Evolutionary conservation across 2,113 vertebrate genomes (phyloP).

Genomic region (Myrmecophaga tridactyla): DNA sequence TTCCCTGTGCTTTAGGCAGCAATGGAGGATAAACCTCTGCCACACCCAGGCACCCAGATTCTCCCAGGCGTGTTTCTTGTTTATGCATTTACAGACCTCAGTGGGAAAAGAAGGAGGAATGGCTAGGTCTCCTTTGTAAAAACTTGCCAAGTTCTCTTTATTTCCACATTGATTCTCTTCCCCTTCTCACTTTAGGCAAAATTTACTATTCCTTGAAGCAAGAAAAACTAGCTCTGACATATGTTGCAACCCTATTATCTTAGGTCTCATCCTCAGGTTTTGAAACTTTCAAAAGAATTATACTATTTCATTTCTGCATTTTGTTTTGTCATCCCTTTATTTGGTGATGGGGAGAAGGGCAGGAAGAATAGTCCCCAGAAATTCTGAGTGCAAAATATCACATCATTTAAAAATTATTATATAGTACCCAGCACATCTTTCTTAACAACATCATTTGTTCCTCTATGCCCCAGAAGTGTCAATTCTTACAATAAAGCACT

Average conservation of each 20-base stretch:
- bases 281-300: not conserved
- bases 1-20: not conserved
- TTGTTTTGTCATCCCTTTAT: not conserved
- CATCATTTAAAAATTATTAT: not conserved
- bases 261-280: not conserved
- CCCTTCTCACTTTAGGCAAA: not conserved
- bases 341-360: not conserved
- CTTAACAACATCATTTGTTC: not conserved
- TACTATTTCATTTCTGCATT: not conserved
- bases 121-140: not conserved
- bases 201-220: not conserved
- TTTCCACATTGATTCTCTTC: not conserved
- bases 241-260: not conserved
- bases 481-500: not conserved
- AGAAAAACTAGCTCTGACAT: not conserved
- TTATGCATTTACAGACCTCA: not conserved
- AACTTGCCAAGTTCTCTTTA: not conserved
- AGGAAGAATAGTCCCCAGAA: not conserved
- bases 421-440: not conserved
- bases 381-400: not conserved
- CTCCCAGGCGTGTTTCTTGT: not conserved
- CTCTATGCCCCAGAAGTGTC: not conserved
- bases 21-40: rapidly evolving
- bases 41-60: not conserved
- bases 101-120: not conserved